Evolutionary conservation across 2,113 vertebrate species (phyloP), one percentile per base, ranked within the genome.

Genomic region (Passer domesticus): DNA sequence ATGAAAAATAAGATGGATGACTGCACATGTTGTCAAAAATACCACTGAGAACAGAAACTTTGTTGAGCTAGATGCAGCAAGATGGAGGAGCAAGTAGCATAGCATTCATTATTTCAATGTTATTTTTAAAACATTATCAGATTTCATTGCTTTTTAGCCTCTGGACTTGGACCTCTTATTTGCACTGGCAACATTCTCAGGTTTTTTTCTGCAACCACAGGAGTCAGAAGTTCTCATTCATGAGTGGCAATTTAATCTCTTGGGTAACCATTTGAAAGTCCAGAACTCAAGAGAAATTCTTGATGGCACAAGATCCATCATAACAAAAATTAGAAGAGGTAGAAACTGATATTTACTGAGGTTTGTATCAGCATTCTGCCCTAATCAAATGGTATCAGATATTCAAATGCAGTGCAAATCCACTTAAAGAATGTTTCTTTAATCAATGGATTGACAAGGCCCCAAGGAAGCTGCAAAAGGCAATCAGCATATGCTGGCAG

Each of bases 401-500:
- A 91, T 92, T 95, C 75, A 83, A 90, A 95, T 30, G 46, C 44
- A 50, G 59, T 56, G 63, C 55, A 95, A 95, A 93, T 83, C 87
- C 92, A 95, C 87, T 95, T 88, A 69, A 89, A 74, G 35, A 74
- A 89, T 83, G 64, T 94, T 91, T 90, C 67, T 86, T 80, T 91
- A 96, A 96, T 95, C 94, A 95, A 91, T 95, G 50, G 79, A 88
- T 88, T 94, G 94, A 90, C 85, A 93, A 88, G 79, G 87, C 82
- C 91, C 77, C 56, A 77, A 93, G 85, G 85, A 95, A 91, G 70
- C 84, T 79, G 74, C 70, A 84, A 41, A 92, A 96, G 85, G 82
- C 90, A 96, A 97, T 96, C 94, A 94, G 94, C 46, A 76, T 35
- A 39, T n/a, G 91, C 91, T 92, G 43, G 82, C 78, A 87, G 90